These are phyloP conservation scores for Drosophila auraria DNA, from an alignment of 1,140 invertebrate genomes.

Conservation along the genomic window DNA sequence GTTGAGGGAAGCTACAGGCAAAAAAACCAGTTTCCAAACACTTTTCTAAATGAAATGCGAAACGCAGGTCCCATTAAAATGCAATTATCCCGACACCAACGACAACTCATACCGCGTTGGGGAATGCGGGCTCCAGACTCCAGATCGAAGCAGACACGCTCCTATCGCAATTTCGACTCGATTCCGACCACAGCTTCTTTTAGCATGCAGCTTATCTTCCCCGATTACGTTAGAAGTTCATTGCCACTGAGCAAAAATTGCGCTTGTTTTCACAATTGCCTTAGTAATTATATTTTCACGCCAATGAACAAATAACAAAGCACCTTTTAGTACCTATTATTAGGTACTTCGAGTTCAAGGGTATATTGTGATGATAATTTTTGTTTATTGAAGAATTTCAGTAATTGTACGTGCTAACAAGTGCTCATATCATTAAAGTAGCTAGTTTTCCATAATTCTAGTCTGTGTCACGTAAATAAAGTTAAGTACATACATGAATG, in stretches of 20 bases:
- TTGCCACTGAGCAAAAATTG: conserved; percentile 33
- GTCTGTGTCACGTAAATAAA: background rate
- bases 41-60: conserved; percentile 14
- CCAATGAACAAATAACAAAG: conserved; percentile 40
- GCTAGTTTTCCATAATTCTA: background rate
- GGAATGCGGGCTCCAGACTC: background rate
- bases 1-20: conserved; percentile 34
- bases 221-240: conserved; percentile 31
- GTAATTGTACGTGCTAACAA: background rate
- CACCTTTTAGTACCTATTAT: conserved; percentile 11
- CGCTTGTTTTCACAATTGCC: conserved; percentile 35
- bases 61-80: conserved; percentile 31
- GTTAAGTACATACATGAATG: too few species aligned
- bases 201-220: conserved; percentile 32
- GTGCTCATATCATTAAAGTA: background rate
- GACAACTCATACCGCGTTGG: background rate
- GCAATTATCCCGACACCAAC: conserved; percentile 16
- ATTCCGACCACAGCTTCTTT: conserved; percentile 32
- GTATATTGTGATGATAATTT: background rate
- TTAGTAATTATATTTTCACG: conserved; percentile 56
- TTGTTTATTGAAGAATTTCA: background rate
- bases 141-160: conserved; percentile 38
- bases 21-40: conserved; percentile 34
- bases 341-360: background rate
- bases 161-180: conserved; percentile 27